Conservation (phyloP, 2,888 invertebrate genomes). For the Nudaria mundana region DNA sequence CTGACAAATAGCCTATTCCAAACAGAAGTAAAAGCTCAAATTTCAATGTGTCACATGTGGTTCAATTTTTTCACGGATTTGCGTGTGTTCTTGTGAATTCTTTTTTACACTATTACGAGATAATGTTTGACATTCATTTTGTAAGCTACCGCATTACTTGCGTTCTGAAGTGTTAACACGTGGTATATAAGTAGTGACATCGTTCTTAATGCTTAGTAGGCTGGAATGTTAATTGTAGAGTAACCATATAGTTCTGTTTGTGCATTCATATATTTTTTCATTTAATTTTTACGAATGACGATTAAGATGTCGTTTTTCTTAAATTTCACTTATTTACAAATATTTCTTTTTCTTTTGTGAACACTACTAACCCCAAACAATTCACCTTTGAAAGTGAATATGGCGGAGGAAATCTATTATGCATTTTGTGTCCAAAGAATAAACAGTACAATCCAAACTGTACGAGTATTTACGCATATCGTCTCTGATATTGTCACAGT, state of each 20-base stretch:
- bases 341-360: constrained; percentile 13
- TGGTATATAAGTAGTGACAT: constrained; percentile 13
- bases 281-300: too few relatives aligned
- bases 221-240: constrained; percentile 5
- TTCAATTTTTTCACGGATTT: constrained; percentile 38
- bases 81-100: constrained; percentile 49
- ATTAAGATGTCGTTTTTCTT: too few relatives aligned
- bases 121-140: constrained; percentile 39
- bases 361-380: constrained; percentile 20
- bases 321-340: background rate
- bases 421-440: constrained; percentile 23
- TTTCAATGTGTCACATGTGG: constrained; percentile 63
- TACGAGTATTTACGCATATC: constrained; percentile 55
- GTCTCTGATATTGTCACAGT: constrained; percentile 42
- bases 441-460: constrained; percentile 34
- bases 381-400: constrained; percentile 33
- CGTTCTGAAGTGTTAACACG: constrained; percentile 17
- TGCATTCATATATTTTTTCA: too few relatives aligned
- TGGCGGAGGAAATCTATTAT: constrained; percentile 29
- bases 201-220: constrained; percentile 9
- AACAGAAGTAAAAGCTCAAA: constrained; percentile 55
- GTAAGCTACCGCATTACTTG: constrained; percentile 47
- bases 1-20: constrained; percentile 47
- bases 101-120: constrained; percentile 28
- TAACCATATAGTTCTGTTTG: too few relatives aligned